Conservation (phyloP, 2,797 vertebrate species). For the Ctenopoma kingsleyae region DNA sequence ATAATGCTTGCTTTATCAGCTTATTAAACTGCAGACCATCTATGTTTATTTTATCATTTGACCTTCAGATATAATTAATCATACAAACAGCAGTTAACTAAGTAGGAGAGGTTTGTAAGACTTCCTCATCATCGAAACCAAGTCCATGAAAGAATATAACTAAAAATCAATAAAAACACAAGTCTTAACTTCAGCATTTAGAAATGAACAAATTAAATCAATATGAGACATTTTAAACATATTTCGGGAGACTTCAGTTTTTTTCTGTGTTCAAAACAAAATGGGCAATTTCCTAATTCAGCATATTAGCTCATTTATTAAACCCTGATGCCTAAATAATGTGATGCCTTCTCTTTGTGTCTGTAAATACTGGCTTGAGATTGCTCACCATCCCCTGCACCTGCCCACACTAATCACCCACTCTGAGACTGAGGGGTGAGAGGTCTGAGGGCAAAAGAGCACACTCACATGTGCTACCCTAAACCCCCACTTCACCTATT, state of each 20-base stretch:
- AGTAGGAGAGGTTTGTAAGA: neutral
- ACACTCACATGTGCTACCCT: constrained; percentile 18
- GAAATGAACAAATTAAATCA: no score
- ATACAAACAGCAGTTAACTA: neutral
- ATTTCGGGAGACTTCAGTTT: no score
- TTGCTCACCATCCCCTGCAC: constrained; percentile 50
- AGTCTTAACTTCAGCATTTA: no score
- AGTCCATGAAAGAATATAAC: no score
- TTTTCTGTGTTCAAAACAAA: no score
- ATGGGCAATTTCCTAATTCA: no score
- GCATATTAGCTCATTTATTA: constrained; percentile 10
- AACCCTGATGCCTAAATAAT: constrained; percentile 22
- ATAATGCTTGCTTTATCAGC: no score
- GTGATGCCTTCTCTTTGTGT: neutral
- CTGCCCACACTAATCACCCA: constrained; percentile 71
- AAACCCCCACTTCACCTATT: constrained; percentile 49
- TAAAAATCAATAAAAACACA: no score
- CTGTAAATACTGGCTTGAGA: constrained; percentile 21
- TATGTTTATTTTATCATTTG: neutral
- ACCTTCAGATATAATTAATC: neutral
- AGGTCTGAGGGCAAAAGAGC: constrained; percentile 44
- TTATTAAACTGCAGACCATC: neutral
- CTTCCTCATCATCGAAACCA: no score
- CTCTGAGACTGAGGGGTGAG: constrained; percentile 62
- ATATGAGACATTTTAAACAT: no score